Evolutionary conservation across 2,113 vertebrate species (phyloP), one percentile per base, ranked within the genome.

Genomic region (Amblyopsis rosae): DNA sequence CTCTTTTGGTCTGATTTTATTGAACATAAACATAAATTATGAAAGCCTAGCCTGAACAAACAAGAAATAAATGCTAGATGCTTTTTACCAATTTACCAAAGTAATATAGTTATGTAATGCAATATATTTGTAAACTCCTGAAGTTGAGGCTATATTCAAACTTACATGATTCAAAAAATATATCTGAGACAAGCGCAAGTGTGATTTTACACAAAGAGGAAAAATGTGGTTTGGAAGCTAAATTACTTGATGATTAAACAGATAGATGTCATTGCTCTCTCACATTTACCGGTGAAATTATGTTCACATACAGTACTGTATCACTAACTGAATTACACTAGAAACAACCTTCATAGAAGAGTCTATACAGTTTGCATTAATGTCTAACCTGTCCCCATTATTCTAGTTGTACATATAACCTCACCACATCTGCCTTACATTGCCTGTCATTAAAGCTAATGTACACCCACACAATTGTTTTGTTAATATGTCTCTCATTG

Each of bases 191-290:
- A 62, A 67, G 67, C 75, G 64, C 60, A 76, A 78, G 64, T 1
- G 70, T 3, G 62, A 73, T 72, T 75, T 83, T 49, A 75, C 72
- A 68, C 72, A 33, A 53, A 74, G 12, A 48, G 71, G 6, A 53
- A 16, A 50, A 69, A 88, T 83, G 69, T 6, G 47, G 64, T 76
- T 67, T 68, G 86, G 87, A 86, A 86, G 80, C 69, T 50, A 12
- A 46, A 71, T 41, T 41, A 41, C 35, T 41, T 41, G 7, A 61
- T 61, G 66, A 57, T 72, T 65, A 66, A 32, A 61, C 67, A 80
- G 62, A 69, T 46, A 56, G 63, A 70, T 58, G 35, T 66, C 9
- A 26, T 72, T 61, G 72, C 49, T 69, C 45, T 17, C 26, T 16
- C 46, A 60, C 33, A 60, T 55, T 72, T 7, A 62, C 48, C 32